Conservation (phyloP, 2,113 vertebrate species). For the chimpanzee (Pan troglodytes) region NHGRI_mPanTro3-v2.1_pri NC_072402.2:54055001-54055500, state of each 20-base stretch:
- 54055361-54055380: not conserved
- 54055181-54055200: not conserved
- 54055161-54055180: not conserved
- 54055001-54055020: constrained; percentile 18
- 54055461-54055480: not conserved
- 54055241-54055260: not conserved
- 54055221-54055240: not conserved
- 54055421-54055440: not conserved
- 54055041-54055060: constrained; percentile 41
- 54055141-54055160: constrained; percentile 19
- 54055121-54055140: not conserved
- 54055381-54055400: not conserved
- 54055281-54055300: not conserved
- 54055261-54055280: constrained; percentile 8
- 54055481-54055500: not conserved
- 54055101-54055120: not conserved
- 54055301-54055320: not conserved
- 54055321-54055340: not conserved
- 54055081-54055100: not conserved
- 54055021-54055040: constrained; percentile 28
- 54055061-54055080: constrained; percentile 5
- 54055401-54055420: not conserved
- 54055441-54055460: not conserved
- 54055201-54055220: not conserved
- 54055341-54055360: not conserved